Percentiles rank a stretch among this genome's conserved stretches.
Conservation (phyloP, 2,888 invertebrate genomes). For the Nebria brevicollis region DNA sequence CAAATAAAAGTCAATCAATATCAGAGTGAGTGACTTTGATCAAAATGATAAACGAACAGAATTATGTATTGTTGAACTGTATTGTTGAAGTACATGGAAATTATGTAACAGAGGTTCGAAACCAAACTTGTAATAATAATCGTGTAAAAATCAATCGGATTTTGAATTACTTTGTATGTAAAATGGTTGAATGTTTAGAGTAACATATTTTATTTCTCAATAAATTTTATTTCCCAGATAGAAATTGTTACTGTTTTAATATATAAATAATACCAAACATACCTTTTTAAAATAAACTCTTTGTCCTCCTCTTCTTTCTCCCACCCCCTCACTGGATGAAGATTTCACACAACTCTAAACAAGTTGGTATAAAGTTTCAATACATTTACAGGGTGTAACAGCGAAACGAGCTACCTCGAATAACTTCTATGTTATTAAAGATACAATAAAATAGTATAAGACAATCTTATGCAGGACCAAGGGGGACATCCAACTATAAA, state of each 20-base stretch:
- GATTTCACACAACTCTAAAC: too few relatives aligned
- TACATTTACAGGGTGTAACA: too few relatives aligned
- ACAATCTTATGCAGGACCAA: too few relatives aligned
- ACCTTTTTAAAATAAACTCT: too few relatives aligned
- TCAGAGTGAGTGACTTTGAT: neutral
- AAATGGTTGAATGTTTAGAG: slow-evolving; percentile 17
- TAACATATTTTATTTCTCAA: slow-evolving; percentile 41
- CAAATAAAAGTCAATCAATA: neutral
- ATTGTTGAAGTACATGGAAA: neutral
- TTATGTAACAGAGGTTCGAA: neutral
- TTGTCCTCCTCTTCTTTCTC: too few relatives aligned
- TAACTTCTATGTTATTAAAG: too few relatives aligned
- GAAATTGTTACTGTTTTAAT: slow-evolving; percentile 25
- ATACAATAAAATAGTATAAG: too few relatives aligned
- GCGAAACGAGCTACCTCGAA: too few relatives aligned
- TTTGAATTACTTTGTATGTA: slow-evolving; percentile 13
- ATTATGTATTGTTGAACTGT: neutral
- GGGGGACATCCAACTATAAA: too few relatives aligned
- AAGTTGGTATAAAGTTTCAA: too few relatives aligned
- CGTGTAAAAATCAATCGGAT: slow-evolving; percentile 6
- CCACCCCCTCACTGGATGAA: too few relatives aligned
- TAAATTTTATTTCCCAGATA: slow-evolving; percentile 47
- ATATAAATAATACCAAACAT: too few relatives aligned
- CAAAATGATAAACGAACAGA: neutral
- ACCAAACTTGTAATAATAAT: neutral